phyloP scores from a whole-genome alignment of 2,797 vertebrate species.

The Danio choprae region DNA sequence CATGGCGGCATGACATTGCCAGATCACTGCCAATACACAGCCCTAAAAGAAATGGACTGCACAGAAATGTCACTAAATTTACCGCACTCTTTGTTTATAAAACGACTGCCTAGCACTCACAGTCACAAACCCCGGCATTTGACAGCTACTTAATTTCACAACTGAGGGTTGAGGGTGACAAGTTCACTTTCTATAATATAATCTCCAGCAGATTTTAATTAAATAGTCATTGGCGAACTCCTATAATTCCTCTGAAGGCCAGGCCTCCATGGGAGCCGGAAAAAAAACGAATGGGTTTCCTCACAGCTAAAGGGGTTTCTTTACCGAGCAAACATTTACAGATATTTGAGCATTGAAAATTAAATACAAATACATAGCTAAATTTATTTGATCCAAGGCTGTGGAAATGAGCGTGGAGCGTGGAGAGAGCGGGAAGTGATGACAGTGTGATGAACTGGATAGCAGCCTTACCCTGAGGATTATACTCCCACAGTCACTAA shows the following conservation, averaged over 20 bases:
- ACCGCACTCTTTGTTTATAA: conserved; percentile 26
- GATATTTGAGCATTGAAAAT: conserved; percentile 53
- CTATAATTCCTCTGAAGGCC: conserved; percentile 52
- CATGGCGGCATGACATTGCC: too few species aligned
- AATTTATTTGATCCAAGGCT: conserved; percentile 55
- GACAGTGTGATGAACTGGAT: conserved; percentile 75
- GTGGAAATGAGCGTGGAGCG: conserved; percentile 41
- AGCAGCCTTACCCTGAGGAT: conserved; percentile 77
- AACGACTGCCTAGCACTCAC: neutral
- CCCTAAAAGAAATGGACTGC: neutral
- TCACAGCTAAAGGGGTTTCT: conserved; percentile 43
- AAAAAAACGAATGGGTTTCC: conserved; percentile 36
- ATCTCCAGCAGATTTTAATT: conserved; percentile 58
- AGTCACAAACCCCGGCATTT: conserved; percentile 5
- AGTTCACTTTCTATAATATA: conserved; percentile 57
- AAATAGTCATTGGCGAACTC: conserved; percentile 56
- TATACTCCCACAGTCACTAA: conserved; percentile 82
- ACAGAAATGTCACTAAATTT: conserved; percentile 5
- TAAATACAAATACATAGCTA: conserved; percentile 59
- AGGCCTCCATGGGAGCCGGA: conserved; percentile 42
- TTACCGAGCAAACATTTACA: conserved; percentile 49
- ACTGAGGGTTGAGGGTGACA: conserved; percentile 44
- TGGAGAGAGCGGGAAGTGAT: conserved; percentile 75
- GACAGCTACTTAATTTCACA: conserved; percentile 54
- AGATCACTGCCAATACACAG: too few species aligned